Evolutionary conservation across 2,113 vertebrate genomes (phyloP).

Genomic region (Lichenostomus cassidix): DNA sequence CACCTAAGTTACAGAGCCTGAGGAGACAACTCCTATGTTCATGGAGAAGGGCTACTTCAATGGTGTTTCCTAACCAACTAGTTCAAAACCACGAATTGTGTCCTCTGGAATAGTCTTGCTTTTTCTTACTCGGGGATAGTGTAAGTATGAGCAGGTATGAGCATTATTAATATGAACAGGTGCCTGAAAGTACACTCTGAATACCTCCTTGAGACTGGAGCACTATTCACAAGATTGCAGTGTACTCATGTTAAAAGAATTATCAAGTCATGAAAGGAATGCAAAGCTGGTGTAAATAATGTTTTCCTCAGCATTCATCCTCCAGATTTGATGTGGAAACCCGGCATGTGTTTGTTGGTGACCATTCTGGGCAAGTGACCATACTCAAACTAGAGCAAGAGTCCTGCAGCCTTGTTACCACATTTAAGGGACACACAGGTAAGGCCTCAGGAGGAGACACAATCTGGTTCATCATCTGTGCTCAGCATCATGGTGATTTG

Average conservation of each 20-base stretch:
- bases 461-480: background rate
- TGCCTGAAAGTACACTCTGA: background rate
- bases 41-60: background rate
- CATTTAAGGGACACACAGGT: slow-evolving; percentile 98
- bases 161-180: background rate
- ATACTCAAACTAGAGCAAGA: slow-evolving; percentile 97
- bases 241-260: background rate
- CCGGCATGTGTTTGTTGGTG: slow-evolving; percentile 93
- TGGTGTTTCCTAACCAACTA: background rate
- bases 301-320: slow-evolving; percentile 70
- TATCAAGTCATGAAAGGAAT: background rate
- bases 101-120: background rate
- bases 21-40: background rate
- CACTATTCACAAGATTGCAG: background rate
- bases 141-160: background rate
- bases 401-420: slow-evolving; percentile 91
- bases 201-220: background rate
- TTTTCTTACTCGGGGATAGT: background rate
- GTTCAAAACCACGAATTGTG: fast-evolving
- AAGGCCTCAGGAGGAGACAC: background rate
- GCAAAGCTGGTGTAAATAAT: background rate
- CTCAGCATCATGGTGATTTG: background rate
- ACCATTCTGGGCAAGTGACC: slow-evolving; percentile 97
- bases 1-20: background rate
- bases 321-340: slow-evolving; percentile 96